Conservation (phyloP, 2,113 vertebrate species). For the Greenwoodochromis staneri region DNA sequence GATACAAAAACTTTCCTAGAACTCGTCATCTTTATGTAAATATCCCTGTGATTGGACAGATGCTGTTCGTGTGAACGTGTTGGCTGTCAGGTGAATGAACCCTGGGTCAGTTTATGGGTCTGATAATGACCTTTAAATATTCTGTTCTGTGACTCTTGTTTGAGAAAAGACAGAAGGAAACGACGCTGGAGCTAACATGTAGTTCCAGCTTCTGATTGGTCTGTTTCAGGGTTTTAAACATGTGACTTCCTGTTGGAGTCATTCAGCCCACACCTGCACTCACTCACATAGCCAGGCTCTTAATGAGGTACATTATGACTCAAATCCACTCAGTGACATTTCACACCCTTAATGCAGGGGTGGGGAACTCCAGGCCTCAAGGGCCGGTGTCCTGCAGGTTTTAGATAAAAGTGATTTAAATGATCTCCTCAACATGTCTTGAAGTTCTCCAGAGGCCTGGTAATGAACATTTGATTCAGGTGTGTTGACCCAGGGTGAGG, state of each 20-base stretch:
- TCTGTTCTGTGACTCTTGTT: neutral
- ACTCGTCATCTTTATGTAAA: accelerated
- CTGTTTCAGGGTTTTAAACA: accelerated
- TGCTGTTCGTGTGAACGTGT: accelerated
- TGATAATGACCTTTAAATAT: neutral
- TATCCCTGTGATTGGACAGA: neutral
- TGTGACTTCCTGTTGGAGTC: neutral
- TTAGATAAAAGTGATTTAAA: neutral
- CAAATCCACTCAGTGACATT: neutral
- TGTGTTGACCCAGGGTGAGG: neutral
- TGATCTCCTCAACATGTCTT: neutral
- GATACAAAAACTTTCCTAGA: neutral
- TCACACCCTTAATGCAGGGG: accelerated
- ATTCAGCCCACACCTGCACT: neutral
- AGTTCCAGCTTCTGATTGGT: neutral
- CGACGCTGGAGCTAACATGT: accelerated
- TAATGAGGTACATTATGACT: neutral
- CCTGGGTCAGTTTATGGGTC: neutral
- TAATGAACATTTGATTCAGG: neutral
- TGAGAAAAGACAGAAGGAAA: neutral
- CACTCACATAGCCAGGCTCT: accelerated
- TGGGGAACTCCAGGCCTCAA: neutral
- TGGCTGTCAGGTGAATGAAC: neutral
- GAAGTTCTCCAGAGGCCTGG: neutral
- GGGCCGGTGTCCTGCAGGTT: neutral